Conservation (phyloP, 2,113 vertebrate species). For the Rhagologus leucostigma region DNA sequence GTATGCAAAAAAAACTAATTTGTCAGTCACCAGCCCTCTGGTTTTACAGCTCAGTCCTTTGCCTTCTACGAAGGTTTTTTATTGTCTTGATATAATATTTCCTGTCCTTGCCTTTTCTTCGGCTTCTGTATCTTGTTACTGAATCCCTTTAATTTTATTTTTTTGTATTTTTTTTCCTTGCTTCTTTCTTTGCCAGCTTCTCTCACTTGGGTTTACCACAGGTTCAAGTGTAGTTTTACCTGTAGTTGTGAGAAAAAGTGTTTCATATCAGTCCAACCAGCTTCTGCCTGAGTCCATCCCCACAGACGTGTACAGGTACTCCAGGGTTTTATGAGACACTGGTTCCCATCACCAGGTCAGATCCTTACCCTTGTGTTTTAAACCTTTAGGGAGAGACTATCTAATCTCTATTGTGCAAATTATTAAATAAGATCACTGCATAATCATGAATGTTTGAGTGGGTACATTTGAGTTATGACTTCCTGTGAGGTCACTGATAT, state of each 20-base stretch:
- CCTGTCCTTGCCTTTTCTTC: not conserved
- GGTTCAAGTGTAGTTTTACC: not conserved
- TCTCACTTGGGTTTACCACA: not conserved
- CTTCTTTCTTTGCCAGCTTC: not conserved
- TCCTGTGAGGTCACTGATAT: not conserved
- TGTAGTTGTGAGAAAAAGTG: not conserved
- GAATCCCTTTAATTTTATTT: rapidly evolving
- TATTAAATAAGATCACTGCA: not conserved
- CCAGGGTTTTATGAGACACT: not conserved
- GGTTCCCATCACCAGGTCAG: rapidly evolving
- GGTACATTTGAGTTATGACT: not conserved
- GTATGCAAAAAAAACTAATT: not conserved
- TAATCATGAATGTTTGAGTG: not conserved
- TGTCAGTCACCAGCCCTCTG: not conserved
- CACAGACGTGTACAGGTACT: not conserved
- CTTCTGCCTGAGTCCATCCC: not conserved
- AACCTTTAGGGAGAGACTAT: not conserved
- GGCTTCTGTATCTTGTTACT: not conserved
- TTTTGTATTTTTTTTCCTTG: not conserved
- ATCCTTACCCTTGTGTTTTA: not conserved
- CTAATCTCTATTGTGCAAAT: not conserved
- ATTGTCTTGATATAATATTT: not conserved
- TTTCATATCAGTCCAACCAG: not conserved
- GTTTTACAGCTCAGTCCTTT: not conserved
- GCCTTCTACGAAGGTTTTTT: not conserved